phyloP scores from a whole-genome alignment of 2,888 invertebrate genomes.

The Loripinus fragilis region DNA sequence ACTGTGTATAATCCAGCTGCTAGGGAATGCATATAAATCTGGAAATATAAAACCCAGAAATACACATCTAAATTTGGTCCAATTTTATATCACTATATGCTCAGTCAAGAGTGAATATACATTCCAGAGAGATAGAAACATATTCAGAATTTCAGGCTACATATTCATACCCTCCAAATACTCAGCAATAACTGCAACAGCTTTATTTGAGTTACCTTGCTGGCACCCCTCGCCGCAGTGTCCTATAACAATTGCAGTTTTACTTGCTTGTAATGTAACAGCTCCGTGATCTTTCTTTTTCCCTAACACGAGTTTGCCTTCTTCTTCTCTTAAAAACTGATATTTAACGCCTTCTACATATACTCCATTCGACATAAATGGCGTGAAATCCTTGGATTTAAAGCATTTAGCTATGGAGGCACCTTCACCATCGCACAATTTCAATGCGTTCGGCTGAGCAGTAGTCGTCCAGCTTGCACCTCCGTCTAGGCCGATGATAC shows the following conservation, averaged over 20 bases:
- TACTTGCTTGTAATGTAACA: slow-evolving; percentile 61
- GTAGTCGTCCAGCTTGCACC: slow-evolving; percentile 63
- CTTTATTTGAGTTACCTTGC: slow-evolving; percentile 69
- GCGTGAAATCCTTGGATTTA: slow-evolving; percentile 58
- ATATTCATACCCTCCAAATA: slow-evolving; percentile 65
- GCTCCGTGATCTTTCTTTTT: slow-evolving; percentile 68
- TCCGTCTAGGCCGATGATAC: slow-evolving; percentile 70
- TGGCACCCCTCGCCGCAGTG: slow-evolving; percentile 67
- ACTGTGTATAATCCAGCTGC: too few relatives aligned
- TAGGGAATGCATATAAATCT: too few relatives aligned
- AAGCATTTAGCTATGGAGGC: slow-evolving; percentile 58
- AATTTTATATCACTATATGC: too few relatives aligned
- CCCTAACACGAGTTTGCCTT: slow-evolving; percentile 58
- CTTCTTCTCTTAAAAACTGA: slow-evolving; percentile 69
- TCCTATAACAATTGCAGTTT: slow-evolving; percentile 68
- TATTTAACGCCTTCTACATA: slow-evolving; percentile 60
- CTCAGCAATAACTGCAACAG: slow-evolving; percentile 62
- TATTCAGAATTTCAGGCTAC: slow-evolving; percentile 47
- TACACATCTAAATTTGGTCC: too few relatives aligned
- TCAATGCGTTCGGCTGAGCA: slow-evolving; percentile 34
- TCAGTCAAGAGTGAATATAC: too few relatives aligned
- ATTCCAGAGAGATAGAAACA: too few relatives aligned
- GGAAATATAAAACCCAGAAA: too few relatives aligned
- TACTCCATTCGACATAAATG: slow-evolving; percentile 58
- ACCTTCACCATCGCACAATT: slow-evolving; percentile 47